phyloP scores from a whole-genome alignment of 1,140 invertebrate species.

The Calephelis virginiensis region DNA sequence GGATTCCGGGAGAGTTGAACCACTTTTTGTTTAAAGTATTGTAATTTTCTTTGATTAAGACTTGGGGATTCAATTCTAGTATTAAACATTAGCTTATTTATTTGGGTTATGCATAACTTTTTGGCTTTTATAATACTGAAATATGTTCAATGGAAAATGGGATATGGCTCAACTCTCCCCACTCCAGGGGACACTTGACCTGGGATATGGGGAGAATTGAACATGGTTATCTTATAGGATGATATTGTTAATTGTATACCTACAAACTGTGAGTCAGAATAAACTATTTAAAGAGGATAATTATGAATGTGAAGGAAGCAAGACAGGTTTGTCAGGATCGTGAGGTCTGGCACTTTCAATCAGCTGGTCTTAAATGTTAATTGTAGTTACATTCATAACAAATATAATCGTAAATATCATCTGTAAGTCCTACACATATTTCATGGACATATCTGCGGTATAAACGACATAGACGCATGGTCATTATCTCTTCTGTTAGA shows the following conservation, averaged over 20 bases:
- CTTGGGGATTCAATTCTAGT: too few species aligned
- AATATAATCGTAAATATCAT: background rate
- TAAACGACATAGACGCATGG: background rate
- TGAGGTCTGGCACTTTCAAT: too few species aligned
- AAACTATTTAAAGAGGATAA: background rate
- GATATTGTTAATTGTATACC: too few species aligned
- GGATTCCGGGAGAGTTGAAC: background rate
- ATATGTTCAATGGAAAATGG: too few species aligned
- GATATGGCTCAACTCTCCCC: background rate
- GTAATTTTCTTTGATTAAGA: slow-evolving; percentile 26
- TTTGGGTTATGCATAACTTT: slow-evolving; percentile 1
- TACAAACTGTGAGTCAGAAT: background rate
- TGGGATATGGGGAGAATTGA: too few species aligned
- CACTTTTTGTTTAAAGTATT: slow-evolving; percentile 16
- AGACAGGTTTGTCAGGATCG: too few species aligned
- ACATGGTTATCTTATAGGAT: too few species aligned
- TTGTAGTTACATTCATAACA: background rate
- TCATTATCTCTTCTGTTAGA: background rate
- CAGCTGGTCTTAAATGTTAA: background rate
- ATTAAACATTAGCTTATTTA: background rate
- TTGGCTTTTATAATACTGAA: background rate
- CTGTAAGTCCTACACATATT: background rate
- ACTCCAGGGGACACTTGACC: too few species aligned
- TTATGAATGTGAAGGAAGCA: too few species aligned
- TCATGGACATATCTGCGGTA: background rate